Evolutionary conservation across 53 echinoderm and acorn worm species (phyloP), one percentile per base, ranked within the genome.

Genomic region (Hippasteria phrygiana): DNA sequence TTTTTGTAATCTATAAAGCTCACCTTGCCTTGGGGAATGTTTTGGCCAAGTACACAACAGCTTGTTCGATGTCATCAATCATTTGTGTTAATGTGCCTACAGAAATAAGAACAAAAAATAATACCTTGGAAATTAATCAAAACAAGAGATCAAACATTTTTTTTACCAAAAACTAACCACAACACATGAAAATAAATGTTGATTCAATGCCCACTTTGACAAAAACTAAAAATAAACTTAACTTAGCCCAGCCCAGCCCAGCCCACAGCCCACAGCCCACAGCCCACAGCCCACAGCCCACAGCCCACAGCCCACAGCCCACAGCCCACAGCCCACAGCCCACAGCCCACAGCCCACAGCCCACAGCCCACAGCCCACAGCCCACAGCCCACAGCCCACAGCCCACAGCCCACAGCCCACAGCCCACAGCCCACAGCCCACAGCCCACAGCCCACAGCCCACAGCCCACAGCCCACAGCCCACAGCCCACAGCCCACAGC

Each of bases 21-120:
- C 47, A 96, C 96, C 96, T 90, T 43, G 96, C 76, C 33, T 96
- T 91, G 29, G 96, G 93, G 67, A 90, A 94, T 76, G 62, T 93
- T 47, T 82, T 92, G 14, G 91, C 89, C 43, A 93, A 37, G 66
- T 88, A 96, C 13, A 87, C 75, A 55, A 94, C 45, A 55, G 89
- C 96, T 26, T 87, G 70, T 55, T 92, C 84, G 37, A 76, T 40
- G 34, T 96, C 88, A 26, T 87, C 41, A 4, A 94, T 59, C 89
- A 96, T 96, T 24, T 92, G 73, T 18, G 90, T 42, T 9, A 96
- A 17, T 24, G 91, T 73, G 55, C 88, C 96, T 96, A 37, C 0
- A 86, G 28, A 80, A 41, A 88, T 2, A 85, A 37, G 32, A 46
- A 20, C 35, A 22, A 42, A 2, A 26, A 20, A 62, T 20, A 14